These are phyloP conservation scores for Oceanodroma leucorhoa DNA, from an alignment of 2,797 vertebrate species.

Conservation along the genomic window DNA sequence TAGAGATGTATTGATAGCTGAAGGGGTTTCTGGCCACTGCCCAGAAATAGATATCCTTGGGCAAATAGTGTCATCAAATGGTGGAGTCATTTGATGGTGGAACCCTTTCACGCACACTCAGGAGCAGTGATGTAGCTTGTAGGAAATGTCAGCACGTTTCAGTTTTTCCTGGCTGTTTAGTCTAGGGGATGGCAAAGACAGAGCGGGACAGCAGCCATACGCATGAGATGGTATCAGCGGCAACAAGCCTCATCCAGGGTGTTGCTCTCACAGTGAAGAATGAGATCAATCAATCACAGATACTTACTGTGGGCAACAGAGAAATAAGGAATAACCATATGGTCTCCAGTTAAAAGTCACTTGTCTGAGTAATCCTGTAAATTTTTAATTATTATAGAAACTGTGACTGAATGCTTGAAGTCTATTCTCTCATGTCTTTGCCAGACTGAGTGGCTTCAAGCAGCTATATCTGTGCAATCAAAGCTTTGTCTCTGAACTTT, in stretches of 20 bases:
- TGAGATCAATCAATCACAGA: neutral
- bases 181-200: conserved; percentile 37
- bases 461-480: neutral
- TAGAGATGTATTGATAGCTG: conserved; percentile 47
- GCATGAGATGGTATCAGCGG: neutral
- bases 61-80: conserved; percentile 37
- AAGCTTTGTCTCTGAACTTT: neutral
- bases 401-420: neutral
- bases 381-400: neutral
- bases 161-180: conserved; percentile 63
- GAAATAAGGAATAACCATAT: neutral
- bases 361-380: neutral
- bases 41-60: conserved; percentile 52
- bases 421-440: neutral
- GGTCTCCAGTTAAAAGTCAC: neutral
- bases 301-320: neutral
- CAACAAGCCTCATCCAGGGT: neutral
- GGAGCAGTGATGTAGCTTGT: conserved; percentile 30
- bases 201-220: conserved; percentile 23
- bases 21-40: conserved; percentile 43
- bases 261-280: neutral
- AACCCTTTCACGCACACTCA: neutral
- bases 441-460: neutral
- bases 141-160: conserved; percentile 60
- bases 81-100: conserved; percentile 44